Percentiles rank a stretch among this genome's conserved stretches.
These are phyloP conservation scores for Campylorhamphus procurvoides DNA, from an alignment of 2,113 vertebrate species.

Conservation along the genomic window DNA sequence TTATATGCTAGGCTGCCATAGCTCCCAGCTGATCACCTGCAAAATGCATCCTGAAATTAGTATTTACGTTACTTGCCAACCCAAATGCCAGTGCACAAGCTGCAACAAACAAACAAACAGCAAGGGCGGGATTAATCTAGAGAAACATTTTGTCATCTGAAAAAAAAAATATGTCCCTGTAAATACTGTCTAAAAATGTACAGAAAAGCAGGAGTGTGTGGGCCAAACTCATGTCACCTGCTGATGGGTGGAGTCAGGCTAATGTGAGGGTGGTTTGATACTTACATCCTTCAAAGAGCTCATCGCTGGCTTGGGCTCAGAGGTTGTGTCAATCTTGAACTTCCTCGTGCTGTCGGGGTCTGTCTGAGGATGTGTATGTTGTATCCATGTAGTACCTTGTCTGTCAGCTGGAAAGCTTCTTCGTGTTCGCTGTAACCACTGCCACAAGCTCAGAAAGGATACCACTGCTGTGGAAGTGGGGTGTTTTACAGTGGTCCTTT, in stretches of 20 bases:
- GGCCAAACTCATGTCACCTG: background rate
- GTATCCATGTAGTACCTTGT: slow-evolving; percentile 6
- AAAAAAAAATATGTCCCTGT: background rate
- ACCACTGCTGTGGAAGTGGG: background rate
- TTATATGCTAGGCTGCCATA: background rate
- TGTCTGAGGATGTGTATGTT: background rate
- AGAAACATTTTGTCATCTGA: background rate
- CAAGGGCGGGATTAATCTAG: background rate
- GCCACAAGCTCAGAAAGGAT: background rate
- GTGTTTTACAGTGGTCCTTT: background rate
- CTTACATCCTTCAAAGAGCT: background rate
- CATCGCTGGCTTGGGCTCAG: background rate
- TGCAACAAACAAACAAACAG: background rate
- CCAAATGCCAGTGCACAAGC: background rate
- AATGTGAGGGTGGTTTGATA: background rate
- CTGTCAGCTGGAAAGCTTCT: slow-evolving; percentile 25
- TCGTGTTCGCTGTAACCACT: background rate
- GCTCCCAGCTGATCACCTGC: background rate
- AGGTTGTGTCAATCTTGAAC: background rate
- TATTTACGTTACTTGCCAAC: background rate
- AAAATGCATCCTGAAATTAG: background rate
- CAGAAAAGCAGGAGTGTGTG: background rate
- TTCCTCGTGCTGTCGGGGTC: background rate
- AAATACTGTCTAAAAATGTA: background rate
- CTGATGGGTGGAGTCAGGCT: background rate